Percentiles rank a stretch among this genome's conserved stretches.
phyloP scores from a whole-genome alignment of 2,113 vertebrate genomes.

The Candoia aspera region DNA sequence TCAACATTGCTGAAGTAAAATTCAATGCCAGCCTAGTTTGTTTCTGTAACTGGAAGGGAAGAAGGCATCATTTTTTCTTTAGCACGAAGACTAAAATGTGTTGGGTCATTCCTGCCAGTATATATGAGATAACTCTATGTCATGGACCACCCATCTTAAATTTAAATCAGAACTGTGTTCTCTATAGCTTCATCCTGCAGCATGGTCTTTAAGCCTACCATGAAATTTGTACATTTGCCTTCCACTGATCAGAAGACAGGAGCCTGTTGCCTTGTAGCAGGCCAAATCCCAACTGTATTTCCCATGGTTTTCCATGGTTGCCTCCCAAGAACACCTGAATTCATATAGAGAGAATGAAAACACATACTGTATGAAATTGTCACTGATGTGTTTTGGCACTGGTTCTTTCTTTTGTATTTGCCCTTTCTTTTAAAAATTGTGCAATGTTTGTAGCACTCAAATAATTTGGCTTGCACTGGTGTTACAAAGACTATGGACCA shows the following conservation, averaged over 20 bases:
- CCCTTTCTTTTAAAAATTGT: constrained; percentile 2
- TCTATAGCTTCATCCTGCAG: not conserved
- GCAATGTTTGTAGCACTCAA: constrained; percentile 61
- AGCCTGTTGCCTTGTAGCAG: not conserved
- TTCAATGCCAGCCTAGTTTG: not conserved
- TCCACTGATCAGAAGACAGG: not conserved
- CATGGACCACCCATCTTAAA: not conserved
- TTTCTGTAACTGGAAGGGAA: not conserved
- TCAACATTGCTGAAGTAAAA: not conserved
- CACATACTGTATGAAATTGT: constrained; percentile 28
- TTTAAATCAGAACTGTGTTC: not conserved
- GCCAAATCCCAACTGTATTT: not conserved
- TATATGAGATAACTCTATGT: not conserved
- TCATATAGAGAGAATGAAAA: constrained; percentile 35
- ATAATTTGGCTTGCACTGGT: constrained; percentile 51
- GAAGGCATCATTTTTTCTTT: not conserved
- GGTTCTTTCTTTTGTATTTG: constrained; percentile 52
- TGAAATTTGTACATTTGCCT: not conserved
- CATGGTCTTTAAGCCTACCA: not conserved
- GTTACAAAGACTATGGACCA: constrained; percentile 56
- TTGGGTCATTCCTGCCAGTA: not conserved
- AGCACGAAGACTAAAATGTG: not conserved
- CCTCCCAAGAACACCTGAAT: constrained; percentile 29
- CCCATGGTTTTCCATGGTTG: not conserved
- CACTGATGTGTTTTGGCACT: constrained; percentile 42